Evolutionary conservation across 2,797 vertebrate species (phyloP).

Genomic region (Hafferia zeledoni): DNA sequence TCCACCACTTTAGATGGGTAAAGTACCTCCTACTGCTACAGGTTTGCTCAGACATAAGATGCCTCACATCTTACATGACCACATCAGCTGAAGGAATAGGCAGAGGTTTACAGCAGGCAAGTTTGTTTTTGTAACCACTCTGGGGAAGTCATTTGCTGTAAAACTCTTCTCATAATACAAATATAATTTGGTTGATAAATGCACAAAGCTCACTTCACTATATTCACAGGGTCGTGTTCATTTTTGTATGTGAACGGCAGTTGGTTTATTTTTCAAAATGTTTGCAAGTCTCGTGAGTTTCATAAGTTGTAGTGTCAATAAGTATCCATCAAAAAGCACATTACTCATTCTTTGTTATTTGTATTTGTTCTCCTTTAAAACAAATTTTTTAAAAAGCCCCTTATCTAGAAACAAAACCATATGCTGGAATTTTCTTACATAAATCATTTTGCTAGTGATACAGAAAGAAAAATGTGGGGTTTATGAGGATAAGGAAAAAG

Average conservation of each 20-base stretch:
- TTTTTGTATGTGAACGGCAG: constrained; percentile 44
- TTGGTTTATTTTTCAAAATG: constrained; percentile 34
- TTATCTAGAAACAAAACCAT: background rate
- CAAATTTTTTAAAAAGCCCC: background rate
- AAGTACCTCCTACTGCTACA: background rate
- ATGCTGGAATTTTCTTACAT: background rate
- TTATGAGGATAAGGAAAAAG: background rate
- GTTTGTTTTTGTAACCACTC: background rate
- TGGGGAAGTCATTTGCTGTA: background rate
- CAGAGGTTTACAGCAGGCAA: background rate
- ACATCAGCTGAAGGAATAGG: background rate
- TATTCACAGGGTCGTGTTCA: background rate
- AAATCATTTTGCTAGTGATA: background rate
- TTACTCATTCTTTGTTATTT: constrained; percentile 42
- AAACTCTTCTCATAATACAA: background rate
- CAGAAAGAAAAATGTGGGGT: background rate
- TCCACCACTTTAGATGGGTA: background rate
- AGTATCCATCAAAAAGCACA: background rate
- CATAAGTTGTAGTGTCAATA: background rate
- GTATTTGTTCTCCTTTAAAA: constrained; percentile 43
- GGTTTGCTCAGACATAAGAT: background rate
- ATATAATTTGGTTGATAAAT: background rate
- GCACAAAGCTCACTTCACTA: background rate
- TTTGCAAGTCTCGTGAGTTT: constrained; percentile 51
- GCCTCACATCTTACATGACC: background rate